Conservation (phyloP, 2,888 invertebrate genomes). For the Lysandra coridon region DNA sequence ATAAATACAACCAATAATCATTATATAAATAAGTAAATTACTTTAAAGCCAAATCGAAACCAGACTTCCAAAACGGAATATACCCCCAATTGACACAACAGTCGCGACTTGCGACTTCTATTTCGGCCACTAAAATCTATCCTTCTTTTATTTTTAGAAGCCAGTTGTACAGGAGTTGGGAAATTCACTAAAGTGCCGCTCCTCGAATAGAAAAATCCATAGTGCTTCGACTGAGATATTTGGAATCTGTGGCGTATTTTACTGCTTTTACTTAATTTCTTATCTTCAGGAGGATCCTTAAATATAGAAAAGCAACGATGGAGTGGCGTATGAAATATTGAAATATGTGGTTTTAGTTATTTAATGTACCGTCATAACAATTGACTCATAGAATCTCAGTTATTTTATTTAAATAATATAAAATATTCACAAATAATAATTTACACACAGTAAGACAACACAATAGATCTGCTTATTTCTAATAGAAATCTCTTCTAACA, state of each 20-base stretch:
- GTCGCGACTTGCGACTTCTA: neutral
- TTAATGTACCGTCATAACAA: neutral
- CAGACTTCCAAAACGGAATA: neutral
- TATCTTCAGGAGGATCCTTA: neutral
- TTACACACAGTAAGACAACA: no score
- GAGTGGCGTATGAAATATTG: neutral
- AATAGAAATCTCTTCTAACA: no score
- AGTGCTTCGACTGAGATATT: slow-evolving; percentile 1
- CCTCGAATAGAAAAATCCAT: slow-evolving; percentile 13
- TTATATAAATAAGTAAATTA: neutral
- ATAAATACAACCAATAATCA: no score
- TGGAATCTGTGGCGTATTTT: neutral
- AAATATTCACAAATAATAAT: no score
- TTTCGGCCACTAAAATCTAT: slow-evolving; percentile 11
- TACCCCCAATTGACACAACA: neutral
- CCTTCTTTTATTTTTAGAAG: slow-evolving; percentile 17
- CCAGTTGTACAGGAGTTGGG: slow-evolving; percentile 2
- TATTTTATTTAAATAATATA: no score
- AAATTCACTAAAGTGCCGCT: slow-evolving; percentile 7
- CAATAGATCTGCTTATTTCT: no score
- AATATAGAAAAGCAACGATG: neutral
- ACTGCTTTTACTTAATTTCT: neutral
- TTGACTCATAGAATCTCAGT: neutral
- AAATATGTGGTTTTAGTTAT: neutral
- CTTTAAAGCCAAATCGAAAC: neutral